Evolutionary conservation across 2,888 invertebrate species (phyloP), one percentile per base, ranked within the genome.

Genomic region (Blastobasis lacticolella): DNA sequence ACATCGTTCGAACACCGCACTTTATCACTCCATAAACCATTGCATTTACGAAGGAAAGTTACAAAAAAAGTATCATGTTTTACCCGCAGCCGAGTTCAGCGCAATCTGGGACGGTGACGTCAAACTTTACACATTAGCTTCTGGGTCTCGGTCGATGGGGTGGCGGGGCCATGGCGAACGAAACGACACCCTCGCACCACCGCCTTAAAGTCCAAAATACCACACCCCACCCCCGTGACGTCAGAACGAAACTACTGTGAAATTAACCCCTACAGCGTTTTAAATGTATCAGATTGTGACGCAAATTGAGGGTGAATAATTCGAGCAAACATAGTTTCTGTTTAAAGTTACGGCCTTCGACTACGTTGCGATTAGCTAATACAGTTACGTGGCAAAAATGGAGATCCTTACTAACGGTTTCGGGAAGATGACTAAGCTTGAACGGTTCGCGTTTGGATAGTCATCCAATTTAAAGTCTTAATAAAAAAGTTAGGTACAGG

Each of bases 51-150:
- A 23, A 23, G 23, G 23, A 23, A 23, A 23, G 23, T 23, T 23
- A 23, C 23, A 23, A 23, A 23, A 23, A 23, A 23, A 23, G 23
- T 23, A 23, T 23, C 23, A 23, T 23, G 23, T 23, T 23, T 23
- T 44, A 44, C 10, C 6, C 10, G n/a, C 6, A 10, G n/a, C n/a
- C n/a, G 44, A 6, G 10, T 44, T 23, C 1, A 23, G 23, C 23
- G 23, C 58, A 66, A 75, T 75, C 62, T 75, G 63, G 70, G 67
- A 51, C 69, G 67, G 59, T 82, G 83, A 84, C 86, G 84, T 86
- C 79, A 83, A 81, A 84, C 69, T 83, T 83, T 78, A 78, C 75
- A 68, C 75, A 79, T 81, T 81, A 80, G 71, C 69, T 71, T 80
- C 73, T 81, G 74, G 82, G 82, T 83, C 81, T 83, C 73, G 84